Evolutionary conservation across 2,113 vertebrate species (phyloP), one percentile per base, ranked within the genome.

Genomic region (Petaurus breviceps): DNA sequence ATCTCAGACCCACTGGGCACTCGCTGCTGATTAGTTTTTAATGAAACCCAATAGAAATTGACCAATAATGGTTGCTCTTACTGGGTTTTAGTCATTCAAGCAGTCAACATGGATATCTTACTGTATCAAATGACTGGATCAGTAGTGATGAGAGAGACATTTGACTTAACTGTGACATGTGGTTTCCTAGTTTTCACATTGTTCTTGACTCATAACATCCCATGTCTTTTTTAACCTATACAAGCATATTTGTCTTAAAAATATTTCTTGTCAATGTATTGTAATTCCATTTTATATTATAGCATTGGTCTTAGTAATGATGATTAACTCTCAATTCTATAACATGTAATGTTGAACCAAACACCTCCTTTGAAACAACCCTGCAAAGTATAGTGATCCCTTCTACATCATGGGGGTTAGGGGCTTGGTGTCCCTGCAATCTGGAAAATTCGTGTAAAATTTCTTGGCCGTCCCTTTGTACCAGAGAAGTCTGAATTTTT

Each of bases 201-300:
- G 22, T 94, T 52, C 95, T 96, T 92, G 92, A 89, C 94, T 89
- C 51, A 92, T 95, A 91, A 3, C 51, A 53, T 43, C 37, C 16
- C 84, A 89, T 43, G 90, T 47, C 23, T 47, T 23, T 26, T 26
- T 8, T 55, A 55, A 25, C 24, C 25, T 25, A 91, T 26, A 5
- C 26, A 8, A 90, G 94, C 95, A 1, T 91, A 57, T 94, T 94
- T 97, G 24, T 93, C 94, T 19, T 89, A 28, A 68, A 93, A 84
- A 50, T 7, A 77, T n/a, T 77, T 68, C 9, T 16, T 77, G 31
- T 77, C 31, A n/a, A n/a, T 77, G 19, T 37, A n/a, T 68, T 84
- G 22, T 43, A 84, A 43, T 43, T 84, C 19, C 16, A 43, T 84
- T 84, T 43, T 84, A 84, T 2, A 84, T 23, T 16, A 84, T 43